phyloP scores from a whole-genome alignment of 2,113 vertebrate species.

The Echinops telfairi region DNA sequence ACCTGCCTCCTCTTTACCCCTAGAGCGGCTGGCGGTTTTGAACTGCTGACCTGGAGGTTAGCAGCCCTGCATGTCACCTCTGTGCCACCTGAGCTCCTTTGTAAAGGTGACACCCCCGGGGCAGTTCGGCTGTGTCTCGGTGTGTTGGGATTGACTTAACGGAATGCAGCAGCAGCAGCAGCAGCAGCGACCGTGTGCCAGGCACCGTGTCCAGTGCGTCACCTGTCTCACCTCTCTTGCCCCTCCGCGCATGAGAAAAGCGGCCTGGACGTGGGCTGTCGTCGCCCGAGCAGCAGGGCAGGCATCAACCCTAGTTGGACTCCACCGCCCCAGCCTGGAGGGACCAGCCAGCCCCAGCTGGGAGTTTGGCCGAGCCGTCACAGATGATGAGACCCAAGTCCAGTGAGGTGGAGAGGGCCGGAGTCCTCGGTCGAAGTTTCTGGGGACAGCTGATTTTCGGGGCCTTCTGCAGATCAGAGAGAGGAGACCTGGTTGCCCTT shows the following conservation, averaged over 20 bases:
- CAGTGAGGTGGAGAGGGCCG: neutral
- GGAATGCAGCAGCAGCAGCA: neutral
- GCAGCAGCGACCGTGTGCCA: neutral
- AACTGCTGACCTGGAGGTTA: too few species aligned
- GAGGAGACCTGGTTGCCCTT: neutral
- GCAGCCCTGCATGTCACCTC: too few species aligned
- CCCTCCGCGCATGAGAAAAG: neutral
- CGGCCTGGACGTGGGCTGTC: neutral
- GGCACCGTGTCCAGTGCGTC: fast-evolving
- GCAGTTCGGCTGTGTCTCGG: too few species aligned
- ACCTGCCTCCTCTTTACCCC: too few species aligned
- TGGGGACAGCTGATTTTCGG: too few species aligned
- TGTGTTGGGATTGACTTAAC: too few species aligned
- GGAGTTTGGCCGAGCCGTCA: neutral
- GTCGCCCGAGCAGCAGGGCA: fast-evolving
- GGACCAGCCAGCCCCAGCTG: neutral
- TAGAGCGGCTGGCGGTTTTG: too few species aligned
- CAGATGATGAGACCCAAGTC: neutral
- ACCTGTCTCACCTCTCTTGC: fast-evolving
- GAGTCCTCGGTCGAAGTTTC: fast-evolving
- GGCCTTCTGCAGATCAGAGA: fast-evolving
- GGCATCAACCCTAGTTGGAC: neutral
- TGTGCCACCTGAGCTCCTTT: too few species aligned
- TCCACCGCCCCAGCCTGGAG: neutral
- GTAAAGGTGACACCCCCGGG: too few species aligned